Conservation (phyloP, 2,797 vertebrate genomes). For the Moxostoma hubbsi region DNA sequence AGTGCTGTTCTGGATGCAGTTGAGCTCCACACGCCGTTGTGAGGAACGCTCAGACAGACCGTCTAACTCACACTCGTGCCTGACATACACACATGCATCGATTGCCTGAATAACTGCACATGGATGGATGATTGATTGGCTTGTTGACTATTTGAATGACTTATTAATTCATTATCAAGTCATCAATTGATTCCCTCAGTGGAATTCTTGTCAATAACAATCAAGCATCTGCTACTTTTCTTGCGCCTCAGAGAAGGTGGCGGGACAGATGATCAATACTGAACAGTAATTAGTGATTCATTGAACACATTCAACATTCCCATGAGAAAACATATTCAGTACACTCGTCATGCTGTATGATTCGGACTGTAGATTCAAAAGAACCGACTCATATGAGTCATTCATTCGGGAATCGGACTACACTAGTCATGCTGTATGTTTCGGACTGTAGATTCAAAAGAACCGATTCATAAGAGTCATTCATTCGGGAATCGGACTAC, state of each 20-base stretch:
- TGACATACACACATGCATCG: conserved; percentile 36
- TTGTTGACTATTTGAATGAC: conserved; percentile 19
- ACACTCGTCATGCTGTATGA: too few species aligned
- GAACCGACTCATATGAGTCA: too few species aligned
- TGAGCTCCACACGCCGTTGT: conserved; percentile 89
- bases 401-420: too few species aligned
- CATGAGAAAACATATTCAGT: too few species aligned
- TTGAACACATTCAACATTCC: too few species aligned
- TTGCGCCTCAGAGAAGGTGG: neutral
- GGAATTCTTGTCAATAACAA: neutral
- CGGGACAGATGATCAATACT: neutral
- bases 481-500: too few species aligned
- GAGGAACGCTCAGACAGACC: conserved; percentile 88
- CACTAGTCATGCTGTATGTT: too few species aligned
- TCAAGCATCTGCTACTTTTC: neutral
- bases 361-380: too few species aligned
- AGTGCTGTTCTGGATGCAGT: conserved; percentile 75
- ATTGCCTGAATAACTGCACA: conserved; percentile 30
- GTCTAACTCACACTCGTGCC: conserved; percentile 83
- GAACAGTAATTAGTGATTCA: neutral
- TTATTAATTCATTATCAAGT: too few species aligned
- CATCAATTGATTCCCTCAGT: neutral
- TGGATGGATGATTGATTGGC: conserved; percentile 37
- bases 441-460: too few species aligned
- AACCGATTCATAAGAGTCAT: too few species aligned